Evolutionary conservation across 2,888 invertebrate species (phyloP), one percentile per base, ranked within the genome.

Genomic region (Phyto melanocephala): DNA sequence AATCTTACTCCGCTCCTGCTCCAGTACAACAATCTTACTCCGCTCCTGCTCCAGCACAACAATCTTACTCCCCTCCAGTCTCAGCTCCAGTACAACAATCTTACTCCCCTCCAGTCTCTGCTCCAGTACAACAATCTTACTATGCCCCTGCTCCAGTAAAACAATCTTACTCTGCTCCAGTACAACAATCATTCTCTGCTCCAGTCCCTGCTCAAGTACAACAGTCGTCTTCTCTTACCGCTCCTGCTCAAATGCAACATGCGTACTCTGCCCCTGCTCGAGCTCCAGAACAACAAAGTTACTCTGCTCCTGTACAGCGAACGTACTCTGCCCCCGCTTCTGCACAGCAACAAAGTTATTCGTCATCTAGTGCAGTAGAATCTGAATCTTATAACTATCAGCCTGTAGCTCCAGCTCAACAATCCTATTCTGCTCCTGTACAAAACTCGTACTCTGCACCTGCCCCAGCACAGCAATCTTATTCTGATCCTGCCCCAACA

Each of bases 1-100:
- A 78, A 22, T 70, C 74, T 22, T 15, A 58, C 52, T 35, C 63
- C n/a, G 47, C 81, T 20, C 47, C 50, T 33, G 74, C 71, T 1
- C 13, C 60, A 52, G 54, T 47, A 2, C 74, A 74, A 50, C 62
- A 42, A 7, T n/a, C 56, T 3, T 60, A 67, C 40, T 72, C 82
- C 0, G 84, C 80, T n/a, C 70, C 76, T 0, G 82, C 65, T 8
- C 65, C 80, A 1, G 68, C 74, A 37, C 84, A 70, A 45, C 63
- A 76, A 42, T 20, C 40, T 45, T 40, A 28, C 0, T 1, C 35
- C 1, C 3, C 33, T 24, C 11, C 15, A 0, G 13, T 10, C 15
- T 35, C 76, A 0, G 81, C 65, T 11, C 65, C 78, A 1, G 68
- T 76, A 42, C 84, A 70, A 45, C 63, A 76, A 33, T 22, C 40